phyloP scores from a whole-genome alignment of 1,140 invertebrate species.

The Tetragnatha versicolor region DNA sequence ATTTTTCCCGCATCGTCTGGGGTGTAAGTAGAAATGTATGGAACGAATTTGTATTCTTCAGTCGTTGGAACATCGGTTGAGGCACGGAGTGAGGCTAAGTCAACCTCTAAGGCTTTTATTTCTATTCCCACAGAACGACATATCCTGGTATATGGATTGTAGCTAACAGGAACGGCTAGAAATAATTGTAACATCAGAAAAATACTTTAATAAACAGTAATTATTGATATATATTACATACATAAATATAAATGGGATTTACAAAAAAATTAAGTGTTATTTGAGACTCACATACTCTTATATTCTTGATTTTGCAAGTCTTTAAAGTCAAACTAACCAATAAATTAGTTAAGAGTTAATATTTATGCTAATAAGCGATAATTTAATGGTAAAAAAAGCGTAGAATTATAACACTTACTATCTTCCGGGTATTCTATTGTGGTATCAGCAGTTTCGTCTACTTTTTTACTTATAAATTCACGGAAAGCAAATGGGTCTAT shows the following conservation, averaged over 20 bases:
- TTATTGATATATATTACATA: background rate
- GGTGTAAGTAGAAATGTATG: constrained; percentile 60
- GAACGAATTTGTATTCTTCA: constrained; percentile 84
- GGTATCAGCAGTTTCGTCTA: background rate
- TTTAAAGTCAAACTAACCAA: no score
- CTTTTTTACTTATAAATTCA: background rate
- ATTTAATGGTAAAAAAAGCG: no score
- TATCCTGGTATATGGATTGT: background rate
- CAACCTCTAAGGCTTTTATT: constrained; percentile 86
- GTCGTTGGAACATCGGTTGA: constrained; percentile 78
- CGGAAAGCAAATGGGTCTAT: constrained; percentile 17
- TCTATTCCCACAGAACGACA: constrained; percentile 79
- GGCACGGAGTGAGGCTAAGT: constrained; percentile 74
- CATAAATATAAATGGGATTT: no score
- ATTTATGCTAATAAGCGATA: no score
- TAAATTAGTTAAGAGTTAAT: no score
- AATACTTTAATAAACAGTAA: background rate
- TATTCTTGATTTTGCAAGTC: no score
- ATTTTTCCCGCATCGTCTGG: background rate
- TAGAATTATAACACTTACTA: no score
- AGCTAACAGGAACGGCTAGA: constrained; percentile 19
- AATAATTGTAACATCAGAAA: background rate
- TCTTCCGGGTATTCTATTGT: no score
- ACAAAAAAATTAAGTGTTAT: no score
- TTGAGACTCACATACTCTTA: no score